Evolutionary conservation across 2,113 vertebrate genomes (phyloP).

Genomic region (Pelvicachromis taeniatus): DNA sequence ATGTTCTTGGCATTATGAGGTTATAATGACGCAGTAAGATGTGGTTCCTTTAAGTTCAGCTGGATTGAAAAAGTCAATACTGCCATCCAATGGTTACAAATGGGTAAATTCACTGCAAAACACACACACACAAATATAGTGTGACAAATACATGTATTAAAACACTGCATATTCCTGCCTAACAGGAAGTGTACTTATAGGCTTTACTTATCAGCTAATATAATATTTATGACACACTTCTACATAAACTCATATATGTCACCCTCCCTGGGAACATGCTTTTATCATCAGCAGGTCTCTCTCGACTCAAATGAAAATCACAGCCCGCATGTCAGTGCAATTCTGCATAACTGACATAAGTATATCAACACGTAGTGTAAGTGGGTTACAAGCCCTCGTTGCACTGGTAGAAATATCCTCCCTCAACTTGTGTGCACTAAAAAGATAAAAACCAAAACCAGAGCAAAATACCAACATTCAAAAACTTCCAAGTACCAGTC

Average conservation of each 20-base stretch:
- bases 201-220: neutral
- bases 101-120: neutral
- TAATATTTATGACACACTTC: neutral
- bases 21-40: neutral
- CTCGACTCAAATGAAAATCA: neutral
- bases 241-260: neutral
- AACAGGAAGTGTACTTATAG: neutral
- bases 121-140: neutral
- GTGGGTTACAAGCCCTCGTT: neutral
- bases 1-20: neutral
- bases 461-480: neutral
- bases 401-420: neutral
- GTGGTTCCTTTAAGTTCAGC: neutral
- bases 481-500: neutral
- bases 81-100: constrained; percentile 57
- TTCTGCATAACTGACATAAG: neutral
- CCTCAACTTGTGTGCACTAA: neutral
- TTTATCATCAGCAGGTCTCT: neutral
- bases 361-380: neutral
- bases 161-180: neutral
- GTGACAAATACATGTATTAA: neutral
- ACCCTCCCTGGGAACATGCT: neutral
- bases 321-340: neutral
- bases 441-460: neutral
- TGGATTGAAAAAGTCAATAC: constrained; percentile 43